Evolutionary conservation across 2,113 vertebrate genomes (phyloP).

Genomic region (Martes martes): DNA sequence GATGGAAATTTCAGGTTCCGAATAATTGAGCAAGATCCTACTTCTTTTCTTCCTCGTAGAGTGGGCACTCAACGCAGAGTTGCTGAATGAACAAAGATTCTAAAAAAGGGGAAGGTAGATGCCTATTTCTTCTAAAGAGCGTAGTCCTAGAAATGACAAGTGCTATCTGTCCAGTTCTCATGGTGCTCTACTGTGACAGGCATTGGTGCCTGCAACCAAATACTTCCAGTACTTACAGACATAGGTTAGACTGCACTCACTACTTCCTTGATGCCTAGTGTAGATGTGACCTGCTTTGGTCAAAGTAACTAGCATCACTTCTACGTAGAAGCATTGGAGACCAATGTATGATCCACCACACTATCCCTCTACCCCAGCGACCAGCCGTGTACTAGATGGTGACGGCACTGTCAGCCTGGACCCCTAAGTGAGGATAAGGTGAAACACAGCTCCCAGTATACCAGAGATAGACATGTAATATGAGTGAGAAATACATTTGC

Average conservation of each 20-base stretch:
- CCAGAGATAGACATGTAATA: not conserved
- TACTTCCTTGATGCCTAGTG: not conserved
- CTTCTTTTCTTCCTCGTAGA: not conserved
- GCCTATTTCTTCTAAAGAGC: not conserved
- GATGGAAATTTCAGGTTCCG: not conserved
- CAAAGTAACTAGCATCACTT: not conserved
- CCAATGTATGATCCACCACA: fast-evolving
- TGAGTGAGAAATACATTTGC: not conserved
- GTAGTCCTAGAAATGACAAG: not conserved
- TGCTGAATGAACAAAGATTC: not conserved
- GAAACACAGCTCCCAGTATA: not conserved
- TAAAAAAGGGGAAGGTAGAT: not conserved
- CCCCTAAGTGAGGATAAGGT: not conserved
- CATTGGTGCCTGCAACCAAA: not conserved
- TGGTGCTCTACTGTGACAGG: not conserved
- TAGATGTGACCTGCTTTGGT: not conserved
- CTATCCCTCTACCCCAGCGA: not conserved
- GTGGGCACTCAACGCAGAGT: not conserved
- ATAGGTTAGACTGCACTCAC: not conserved
- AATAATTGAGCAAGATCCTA: not conserved
- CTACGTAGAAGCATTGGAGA: not conserved
- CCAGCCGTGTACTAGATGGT: not conserved
- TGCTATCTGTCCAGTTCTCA: not conserved
- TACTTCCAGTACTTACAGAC: not conserved
- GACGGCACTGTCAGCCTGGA: not conserved